phyloP scores from a whole-genome alignment of 35 echinoderm and acorn worm species.

The Heliocidaris tuberculata region DNA sequence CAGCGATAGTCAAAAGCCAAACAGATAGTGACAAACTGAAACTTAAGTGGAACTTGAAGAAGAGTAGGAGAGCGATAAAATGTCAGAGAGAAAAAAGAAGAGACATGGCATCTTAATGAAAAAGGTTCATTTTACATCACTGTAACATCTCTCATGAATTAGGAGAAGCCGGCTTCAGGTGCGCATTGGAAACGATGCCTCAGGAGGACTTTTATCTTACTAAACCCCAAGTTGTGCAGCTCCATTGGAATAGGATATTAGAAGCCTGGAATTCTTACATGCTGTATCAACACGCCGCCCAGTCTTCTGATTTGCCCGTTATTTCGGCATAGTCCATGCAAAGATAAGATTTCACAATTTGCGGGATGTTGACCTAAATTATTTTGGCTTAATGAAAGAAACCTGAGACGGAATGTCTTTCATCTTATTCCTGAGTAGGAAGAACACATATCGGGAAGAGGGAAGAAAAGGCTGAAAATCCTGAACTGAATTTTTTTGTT shows the following conservation, averaged over 20 bases:
- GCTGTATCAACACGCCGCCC: conserved; percentile 37
- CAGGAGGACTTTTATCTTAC: conserved; percentile 3
- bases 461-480: neutral
- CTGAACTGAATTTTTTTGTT: neutral
- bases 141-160: conserved; percentile 11
- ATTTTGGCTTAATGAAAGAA: conserved; percentile 38
- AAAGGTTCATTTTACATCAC: conserved; percentile 12
- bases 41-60: conserved; percentile 1
- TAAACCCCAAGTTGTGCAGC: conserved; percentile 28
- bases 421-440: neutral
- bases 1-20: neutral
- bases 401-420: conserved; percentile 26
- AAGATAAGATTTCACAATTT: conserved; percentile 51
- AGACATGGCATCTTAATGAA: conserved; percentile 10
- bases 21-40: conserved; percentile 17
- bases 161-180: neutral
- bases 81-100: neutral
- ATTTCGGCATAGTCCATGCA: conserved; percentile 34
- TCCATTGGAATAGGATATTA: conserved; percentile 27
- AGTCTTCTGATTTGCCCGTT: conserved; percentile 19
- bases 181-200: neutral
- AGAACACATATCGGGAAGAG: neutral
- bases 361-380: conserved; percentile 49
- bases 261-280: neutral
- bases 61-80: neutral